A percentile compares a stretch with the other conserved stretches of the same genome.
Conservation (phyloP, 2,888 invertebrate species). For the Eupithecia inturbata region DNA sequence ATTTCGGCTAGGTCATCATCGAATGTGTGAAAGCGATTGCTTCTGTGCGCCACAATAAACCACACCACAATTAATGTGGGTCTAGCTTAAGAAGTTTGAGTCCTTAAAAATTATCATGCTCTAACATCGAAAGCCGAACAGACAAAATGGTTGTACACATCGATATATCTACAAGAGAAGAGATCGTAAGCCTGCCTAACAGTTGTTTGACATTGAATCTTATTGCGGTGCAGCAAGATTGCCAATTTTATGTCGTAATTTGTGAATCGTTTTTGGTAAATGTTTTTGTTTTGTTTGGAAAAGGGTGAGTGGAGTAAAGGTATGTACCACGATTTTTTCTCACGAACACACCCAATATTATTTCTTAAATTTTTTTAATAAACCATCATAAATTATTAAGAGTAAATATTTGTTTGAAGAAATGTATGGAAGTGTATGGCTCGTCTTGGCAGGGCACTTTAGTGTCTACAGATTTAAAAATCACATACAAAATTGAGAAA, state of each 20-base stretch:
- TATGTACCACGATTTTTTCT: too few relatives aligned
- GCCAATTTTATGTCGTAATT: slow-evolving; percentile 23
- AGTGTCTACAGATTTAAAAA: background rate
- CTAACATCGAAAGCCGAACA: slow-evolving; percentile 71
- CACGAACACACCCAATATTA: too few relatives aligned
- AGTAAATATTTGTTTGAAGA: too few relatives aligned
- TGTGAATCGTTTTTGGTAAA: slow-evolving; percentile 7
- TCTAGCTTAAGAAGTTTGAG: slow-evolving; percentile 1
- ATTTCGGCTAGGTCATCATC: background rate
- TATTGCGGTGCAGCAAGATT: slow-evolving; percentile 18
- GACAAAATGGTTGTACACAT: slow-evolving; percentile 77
- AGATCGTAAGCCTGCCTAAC: slow-evolving; percentile 47
- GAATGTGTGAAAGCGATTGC: background rate
- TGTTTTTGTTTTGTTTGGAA: too few relatives aligned
- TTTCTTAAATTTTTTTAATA: too few relatives aligned
- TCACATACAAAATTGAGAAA: background rate
- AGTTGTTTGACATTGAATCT: slow-evolving; percentile 1
- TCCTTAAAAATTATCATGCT: slow-evolving; percentile 52
- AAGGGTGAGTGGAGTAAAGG: too few relatives aligned
- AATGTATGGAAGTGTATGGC: too few relatives aligned
- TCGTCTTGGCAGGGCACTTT: too few relatives aligned
- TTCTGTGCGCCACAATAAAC: too few relatives aligned
- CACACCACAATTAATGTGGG: background rate
- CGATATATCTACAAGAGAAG: slow-evolving; percentile 48
- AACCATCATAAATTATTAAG: too few relatives aligned